A percentile compares a stretch with the other conserved stretches of the same genome.
Evolutionary conservation across 2,888 invertebrate species (phyloP).

Genomic region (Athalia cordata): DNA sequence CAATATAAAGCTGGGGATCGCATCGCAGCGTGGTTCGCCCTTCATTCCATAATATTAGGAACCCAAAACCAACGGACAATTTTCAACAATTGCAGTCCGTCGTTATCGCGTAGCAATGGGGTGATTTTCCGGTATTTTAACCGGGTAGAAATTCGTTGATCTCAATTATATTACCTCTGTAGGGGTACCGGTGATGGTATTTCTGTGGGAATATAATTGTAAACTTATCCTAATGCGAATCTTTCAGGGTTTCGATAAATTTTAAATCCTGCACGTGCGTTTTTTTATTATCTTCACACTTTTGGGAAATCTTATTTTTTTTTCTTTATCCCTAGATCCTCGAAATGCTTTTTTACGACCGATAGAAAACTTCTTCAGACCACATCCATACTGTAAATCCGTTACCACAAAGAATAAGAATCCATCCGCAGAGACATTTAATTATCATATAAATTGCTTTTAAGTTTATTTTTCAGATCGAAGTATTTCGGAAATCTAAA

Average conservation of each 20-base stretch:
- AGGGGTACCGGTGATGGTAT: too few relatives aligned
- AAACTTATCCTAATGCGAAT: too few relatives aligned
- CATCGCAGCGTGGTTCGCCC: neutral
- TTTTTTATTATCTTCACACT: too few relatives aligned
- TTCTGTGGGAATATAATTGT: too few relatives aligned
- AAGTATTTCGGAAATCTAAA: constrained; percentile 6
- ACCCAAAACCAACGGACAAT: neutral
- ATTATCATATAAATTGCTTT: constrained; percentile 70
- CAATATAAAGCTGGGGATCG: neutral
- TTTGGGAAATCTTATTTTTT: too few relatives aligned
- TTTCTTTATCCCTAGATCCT: too few relatives aligned
- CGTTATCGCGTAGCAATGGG: neutral
- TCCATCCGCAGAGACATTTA: constrained; percentile 48
- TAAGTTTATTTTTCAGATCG: constrained; percentile 53
- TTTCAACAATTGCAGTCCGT: neutral
- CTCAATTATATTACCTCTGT: constrained; percentile 1
- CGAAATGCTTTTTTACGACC: too few relatives aligned
- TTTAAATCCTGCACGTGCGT: too few relatives aligned
- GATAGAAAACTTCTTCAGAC: too few relatives aligned
- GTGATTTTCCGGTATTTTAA: neutral
- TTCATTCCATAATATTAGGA: constrained; percentile 23
- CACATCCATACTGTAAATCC: neutral
- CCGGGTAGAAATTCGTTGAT: neutral
- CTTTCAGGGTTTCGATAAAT: too few relatives aligned
- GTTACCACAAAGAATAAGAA: neutral